Base-by-base conservation (phyloP, 2,888 invertebrate genomes). In the Acholoe squamosa region DNA sequence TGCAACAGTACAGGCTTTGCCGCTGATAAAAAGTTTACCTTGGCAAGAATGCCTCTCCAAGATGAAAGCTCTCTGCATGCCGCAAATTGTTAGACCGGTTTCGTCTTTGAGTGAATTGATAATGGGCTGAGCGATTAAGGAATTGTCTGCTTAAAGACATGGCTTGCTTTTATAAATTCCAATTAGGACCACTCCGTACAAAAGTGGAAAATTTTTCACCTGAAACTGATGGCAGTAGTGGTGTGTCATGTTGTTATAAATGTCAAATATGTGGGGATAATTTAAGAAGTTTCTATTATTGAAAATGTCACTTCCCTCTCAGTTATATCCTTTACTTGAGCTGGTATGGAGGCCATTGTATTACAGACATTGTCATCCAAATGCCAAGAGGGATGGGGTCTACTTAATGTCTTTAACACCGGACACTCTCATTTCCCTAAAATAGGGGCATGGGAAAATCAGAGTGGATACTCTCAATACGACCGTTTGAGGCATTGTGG, bases 21-120 rank as follows among this genome's bases (percentile, higher is more conserved):
- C 71, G 71, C 71, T 28, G 71, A 71, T 71, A 71, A 71, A 71
- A 71, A 14, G 71, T 71, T 71, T 28, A 71, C 28, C 25, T 71
- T 16, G 71, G 25, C 71, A 22, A 71, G 71, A 61, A 61, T 61
- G 61, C 61, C 19, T 61, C 61, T 14, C 1, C 61, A 19, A 61
- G 61, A 61, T 61, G 61, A 61, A 61, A 61, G n/a, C 22, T 3
- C 19, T 19, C 19, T n/a, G 1, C 61, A 61, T 19, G 61, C 22
- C 61, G n/a, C 61, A 19, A 3, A 61, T n/a, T n/a, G 61, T 3
- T 19, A 19, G 1, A 61, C 22, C 61, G 25, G 7, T 71, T 71
- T 28, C 25, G 22, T 28, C 71, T 71, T 71, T 28, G 31, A 28
- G 31, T 3, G 71, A 28, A 22, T 14, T 71, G 25, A 5, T 71